These are phyloP conservation scores for Protonemura montana DNA, from an alignment of 2,888 invertebrate genomes.

Conservation along the genomic window DNA sequence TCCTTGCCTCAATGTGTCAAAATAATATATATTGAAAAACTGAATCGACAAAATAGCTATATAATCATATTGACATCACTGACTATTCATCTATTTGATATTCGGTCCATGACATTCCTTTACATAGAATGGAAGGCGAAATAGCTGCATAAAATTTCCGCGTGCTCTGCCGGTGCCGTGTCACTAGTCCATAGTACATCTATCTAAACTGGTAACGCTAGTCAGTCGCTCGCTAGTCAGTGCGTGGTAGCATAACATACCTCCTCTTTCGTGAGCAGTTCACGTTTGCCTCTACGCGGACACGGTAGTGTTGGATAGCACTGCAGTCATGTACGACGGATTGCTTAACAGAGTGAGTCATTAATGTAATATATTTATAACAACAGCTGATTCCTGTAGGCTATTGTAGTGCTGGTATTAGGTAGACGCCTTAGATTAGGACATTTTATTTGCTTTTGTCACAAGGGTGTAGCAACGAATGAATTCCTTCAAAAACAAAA, in stretches of 20 bases:
- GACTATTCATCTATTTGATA: not conserved
- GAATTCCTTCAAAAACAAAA: too few species aligned
- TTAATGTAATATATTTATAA: not conserved
- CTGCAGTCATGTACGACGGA: conserved; percentile 19
- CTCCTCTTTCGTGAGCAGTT: not conserved
- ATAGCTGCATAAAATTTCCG: conserved; percentile 18
- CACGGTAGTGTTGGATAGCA: not conserved
- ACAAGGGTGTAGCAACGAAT: too few species aligned
- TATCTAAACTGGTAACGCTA: conserved; percentile 1
- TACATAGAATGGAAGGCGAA: conserved; percentile 1
- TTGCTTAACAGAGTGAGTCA: conserved; percentile 13
- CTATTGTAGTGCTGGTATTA: too few species aligned
- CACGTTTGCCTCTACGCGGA: not conserved
- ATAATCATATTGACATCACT: too few species aligned
- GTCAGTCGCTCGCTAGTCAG: not conserved
- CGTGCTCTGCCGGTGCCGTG: not conserved
- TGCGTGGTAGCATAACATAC: not conserved
- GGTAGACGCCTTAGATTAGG: too few species aligned
- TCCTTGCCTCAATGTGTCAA: too few species aligned
- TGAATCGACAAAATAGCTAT: too few species aligned
- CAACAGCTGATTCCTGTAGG: too few species aligned
- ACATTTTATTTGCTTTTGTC: too few species aligned
- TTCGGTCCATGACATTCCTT: not conserved
- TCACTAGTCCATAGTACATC: too few species aligned
- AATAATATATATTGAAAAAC: too few species aligned